A percentile compares a stretch with the other conserved stretches of the same genome.
These are phyloP conservation scores for Brachynemurus nebulosus DNA, from an alignment of 2,888 invertebrate species.

Conservation along the genomic window DNA sequence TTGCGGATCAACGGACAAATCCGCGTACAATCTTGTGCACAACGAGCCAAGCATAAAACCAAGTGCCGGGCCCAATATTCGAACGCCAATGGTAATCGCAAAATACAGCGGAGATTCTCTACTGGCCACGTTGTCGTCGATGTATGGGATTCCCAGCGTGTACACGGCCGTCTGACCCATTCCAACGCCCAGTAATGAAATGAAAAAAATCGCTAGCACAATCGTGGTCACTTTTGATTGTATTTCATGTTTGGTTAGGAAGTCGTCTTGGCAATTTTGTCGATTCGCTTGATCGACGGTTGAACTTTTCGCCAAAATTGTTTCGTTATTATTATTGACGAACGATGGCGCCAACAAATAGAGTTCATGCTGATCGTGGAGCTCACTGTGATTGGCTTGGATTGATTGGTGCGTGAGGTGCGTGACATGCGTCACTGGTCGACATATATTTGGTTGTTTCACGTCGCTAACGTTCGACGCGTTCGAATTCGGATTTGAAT, in stretches of 20 bases:
- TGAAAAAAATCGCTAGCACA: slow-evolving; percentile 77
- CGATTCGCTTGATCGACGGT: slow-evolving; percentile 2
- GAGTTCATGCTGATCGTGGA: slow-evolving; percentile 17
- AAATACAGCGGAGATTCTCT: slow-evolving; percentile 85
- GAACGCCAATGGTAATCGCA: slow-evolving; percentile 83
- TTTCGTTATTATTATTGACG: too few species aligned
- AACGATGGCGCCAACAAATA: too few species aligned
- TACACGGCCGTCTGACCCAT: slow-evolving; percentile 88
- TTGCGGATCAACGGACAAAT: slow-evolving; percentile 58
- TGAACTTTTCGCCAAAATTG: too few species aligned
- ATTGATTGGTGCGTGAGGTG: slow-evolving; percentile 4
- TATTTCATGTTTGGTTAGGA: slow-evolving; percentile 48
- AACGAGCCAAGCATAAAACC: slow-evolving; percentile 83
- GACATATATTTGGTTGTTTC: slow-evolving; percentile 32
- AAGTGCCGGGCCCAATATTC: slow-evolving; percentile 79
- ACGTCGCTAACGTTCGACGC: slow-evolving; percentile 22
- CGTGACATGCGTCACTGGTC: slow-evolving; percentile 16
- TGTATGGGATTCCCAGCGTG: slow-evolving; percentile 84
- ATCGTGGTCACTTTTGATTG: slow-evolving; percentile 66
- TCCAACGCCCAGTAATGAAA: slow-evolving; percentile 76
- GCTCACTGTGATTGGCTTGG: slow-evolving; percentile 22
- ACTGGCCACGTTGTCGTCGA: slow-evolving; percentile 87
- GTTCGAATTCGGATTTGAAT: slow-evolving; percentile 10
- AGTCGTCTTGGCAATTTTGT: slow-evolving; percentile 42
- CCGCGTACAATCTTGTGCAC: slow-evolving; percentile 76